Evolutionary conservation across 2,797 vertebrate genomes (phyloP), one percentile per base, ranked within the genome.

Genomic region (Thripadectes ignobilis): DNA sequence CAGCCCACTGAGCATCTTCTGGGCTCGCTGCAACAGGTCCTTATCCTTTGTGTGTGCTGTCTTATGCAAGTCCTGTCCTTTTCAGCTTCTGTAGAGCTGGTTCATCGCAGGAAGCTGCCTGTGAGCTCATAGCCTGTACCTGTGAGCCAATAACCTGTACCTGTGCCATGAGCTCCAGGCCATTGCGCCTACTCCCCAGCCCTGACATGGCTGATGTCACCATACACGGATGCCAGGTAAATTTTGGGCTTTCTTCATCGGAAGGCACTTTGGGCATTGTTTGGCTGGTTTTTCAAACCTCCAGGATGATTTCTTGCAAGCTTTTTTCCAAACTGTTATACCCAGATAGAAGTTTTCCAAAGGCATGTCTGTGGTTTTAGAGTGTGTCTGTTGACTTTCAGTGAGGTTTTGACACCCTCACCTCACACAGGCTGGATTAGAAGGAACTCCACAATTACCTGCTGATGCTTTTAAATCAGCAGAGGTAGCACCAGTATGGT

Each of bases 61-160:
- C 26, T 13, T 22, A 4, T 51, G 10, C 1, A 0, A 39, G 14
- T 46, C 14, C 17, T 45, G 0, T 43, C 18, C 46, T 19, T 23
- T 48, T 21, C 12, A 55, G 12, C 61, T 72, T 66, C 75, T 2
- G 2, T 4, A 34, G 41, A n/a, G 61, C 57, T 72, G 20, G 32
- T 16, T 46, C 38, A 9, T 7, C 8, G 5, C 51, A 7, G 52
- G 5, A 46, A 16, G 9, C 24, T 18, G 24, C 26, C 41, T 19
- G 52, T 32, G 52, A 38, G 36, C 26, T 62, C 27, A 20, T 27
- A 29, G 29, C 36, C 58, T 45, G 61, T 32, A 61, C 36, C 36
- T 38, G 34, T 59, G 23, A 20, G 26, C 41, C 27, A 29, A 1
- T 2, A 58, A 59, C n/a, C 10, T 1, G 12, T 12, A 3, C n/a